Evolutionary conservation across 2,113 vertebrate genomes (phyloP), one percentile per base, ranked within the genome.

Genomic region (Prolemur simus): DNA sequence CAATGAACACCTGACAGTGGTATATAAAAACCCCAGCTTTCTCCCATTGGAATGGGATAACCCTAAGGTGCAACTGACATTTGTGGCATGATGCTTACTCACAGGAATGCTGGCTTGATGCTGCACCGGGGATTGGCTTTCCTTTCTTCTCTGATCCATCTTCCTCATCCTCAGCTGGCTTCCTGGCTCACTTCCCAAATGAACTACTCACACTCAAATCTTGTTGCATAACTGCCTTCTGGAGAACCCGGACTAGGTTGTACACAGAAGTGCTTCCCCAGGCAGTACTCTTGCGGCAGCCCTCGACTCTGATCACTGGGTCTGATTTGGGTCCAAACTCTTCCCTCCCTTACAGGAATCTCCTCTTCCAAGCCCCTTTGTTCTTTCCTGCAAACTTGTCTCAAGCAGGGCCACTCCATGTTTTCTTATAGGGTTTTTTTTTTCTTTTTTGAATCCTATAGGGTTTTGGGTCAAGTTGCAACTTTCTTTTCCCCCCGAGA

Each of bases 11-110:
- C 17, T 60, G 13, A 39, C 12, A 29, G 12, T 52, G 37, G 12
- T 39, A 1, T 34, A 23, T 52, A 58, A 86, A 82, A 71, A 12
- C 5, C 5, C 27, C 32, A 34, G 7, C 17, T 66, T 9, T 8
- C 14, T 90, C 20, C 27, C 32, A 2, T 10, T 84, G 2, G 27
- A 12, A 6, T 86, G 37, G 12, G 11, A 37, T 14, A n/a, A 54
- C 34, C 2, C 8, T n/a, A 15, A 58, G 6, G 13, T 4, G 4
- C 14, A 27, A 56, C 14, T 29, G 60, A 12, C 5, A 6, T 1
- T 10, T 18, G 2, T 60, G 23, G 10, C 11, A 64, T 6, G 37
- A 39, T 54, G 14, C 23, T 37, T 4, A 56, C 29, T 1, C 18
- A 29, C 3, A 73, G 54, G 8, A n/a, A 2, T 37, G 37, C 3